Conservation (phyloP, 1,140 invertebrate genomes). For the Neodiprion pinetum region DNA sequence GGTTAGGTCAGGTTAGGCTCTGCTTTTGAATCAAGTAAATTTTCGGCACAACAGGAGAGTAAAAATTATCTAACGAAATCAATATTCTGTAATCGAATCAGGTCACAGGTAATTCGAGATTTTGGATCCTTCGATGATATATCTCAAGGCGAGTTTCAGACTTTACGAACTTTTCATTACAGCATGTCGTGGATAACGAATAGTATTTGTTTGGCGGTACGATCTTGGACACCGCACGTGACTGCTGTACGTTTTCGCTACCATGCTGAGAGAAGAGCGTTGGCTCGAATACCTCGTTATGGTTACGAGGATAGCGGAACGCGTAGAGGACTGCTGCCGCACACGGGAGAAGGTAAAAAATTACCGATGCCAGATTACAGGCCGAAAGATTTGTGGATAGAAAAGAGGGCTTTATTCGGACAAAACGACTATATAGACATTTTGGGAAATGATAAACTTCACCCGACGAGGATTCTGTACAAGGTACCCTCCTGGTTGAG, state of each 20-base stretch:
- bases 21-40: too few species aligned
- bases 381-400: slow-evolving; percentile 76
- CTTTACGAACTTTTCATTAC: slow-evolving; percentile 5
- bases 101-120: too few species aligned
- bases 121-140: too few species aligned
- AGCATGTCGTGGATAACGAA: slow-evolving; percentile 46
- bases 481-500: slow-evolving; percentile 85
- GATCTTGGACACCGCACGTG: slow-evolving; percentile 54
- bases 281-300: slow-evolving; percentile 68
- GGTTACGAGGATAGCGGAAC: slow-evolving; percentile 75
- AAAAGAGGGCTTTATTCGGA: slow-evolving; percentile 84
- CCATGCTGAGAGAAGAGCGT: slow-evolving; percentile 67
- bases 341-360: slow-evolving; percentile 58
- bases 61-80: too few species aligned
- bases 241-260: slow-evolving; percentile 67
- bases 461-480: slow-evolving; percentile 84
- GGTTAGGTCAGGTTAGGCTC: too few species aligned
- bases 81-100: too few species aligned
- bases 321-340: slow-evolving; percentile 73
- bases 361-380: slow-evolving; percentile 74
- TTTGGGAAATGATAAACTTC: slow-evolving; percentile 80
- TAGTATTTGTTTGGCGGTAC: slow-evolving; percentile 23
- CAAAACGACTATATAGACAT: slow-evolving; percentile 98
- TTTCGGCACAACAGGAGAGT: too few species aligned
- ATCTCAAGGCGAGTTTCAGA: too few species aligned